phyloP scores from a whole-genome alignment of 2,113 vertebrate genomes.

The Perca schrenkii region DNA sequence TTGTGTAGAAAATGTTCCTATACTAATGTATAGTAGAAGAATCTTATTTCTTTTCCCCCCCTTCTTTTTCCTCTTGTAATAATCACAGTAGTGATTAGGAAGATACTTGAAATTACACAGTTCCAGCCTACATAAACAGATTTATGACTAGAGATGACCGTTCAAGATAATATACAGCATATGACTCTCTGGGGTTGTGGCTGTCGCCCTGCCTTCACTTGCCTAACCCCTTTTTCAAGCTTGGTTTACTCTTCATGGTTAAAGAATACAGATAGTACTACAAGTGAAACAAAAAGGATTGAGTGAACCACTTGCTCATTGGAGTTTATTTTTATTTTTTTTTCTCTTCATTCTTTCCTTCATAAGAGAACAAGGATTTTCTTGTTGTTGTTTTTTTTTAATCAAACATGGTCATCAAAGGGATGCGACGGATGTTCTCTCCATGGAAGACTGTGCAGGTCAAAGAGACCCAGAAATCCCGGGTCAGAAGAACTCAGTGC shows the following conservation, averaged over 20 bases:
- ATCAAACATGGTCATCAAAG: neutral
- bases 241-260: neutral
- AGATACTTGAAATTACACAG: too few relatives aligned
- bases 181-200: neutral
- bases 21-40: neutral
- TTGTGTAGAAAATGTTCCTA: neutral
- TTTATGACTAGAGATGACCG: neutral
- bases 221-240: neutral
- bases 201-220: neutral
- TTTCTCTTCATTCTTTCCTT: neutral
- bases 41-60: neutral
- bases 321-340: neutral
- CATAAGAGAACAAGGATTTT: neutral
- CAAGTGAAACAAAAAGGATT: neutral
- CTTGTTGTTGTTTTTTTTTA: neutral
- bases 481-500: neutral
- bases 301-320: neutral
- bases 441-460: neutral
- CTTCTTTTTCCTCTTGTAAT: neutral
- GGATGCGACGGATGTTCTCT: neutral
- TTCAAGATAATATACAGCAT: neutral
- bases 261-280: neutral
- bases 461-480: neutral
- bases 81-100: neutral
- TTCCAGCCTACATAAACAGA: neutral